Evolutionary conservation across 2,113 vertebrate genomes (phyloP), one percentile per base, ranked within the genome.

Genomic region (Motacilla tschutschensis): DNA sequence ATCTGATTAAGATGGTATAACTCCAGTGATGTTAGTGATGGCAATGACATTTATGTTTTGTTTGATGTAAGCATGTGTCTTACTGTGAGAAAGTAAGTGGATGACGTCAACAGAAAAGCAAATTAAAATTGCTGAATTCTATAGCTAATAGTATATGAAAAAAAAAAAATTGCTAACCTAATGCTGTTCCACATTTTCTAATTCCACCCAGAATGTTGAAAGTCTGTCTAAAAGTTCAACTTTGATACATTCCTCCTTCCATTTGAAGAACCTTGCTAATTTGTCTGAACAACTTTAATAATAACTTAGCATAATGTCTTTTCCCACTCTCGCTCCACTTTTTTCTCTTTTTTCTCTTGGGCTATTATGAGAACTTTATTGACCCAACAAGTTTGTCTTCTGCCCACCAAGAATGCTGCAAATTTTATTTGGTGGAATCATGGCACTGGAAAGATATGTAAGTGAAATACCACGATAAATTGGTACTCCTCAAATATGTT

Each of bases 401-500:
- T 91, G 59, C 91, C 82, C 2, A 50, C 54, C 53, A 50, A 58
- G 85, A 93, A 31, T 83, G 47, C 62, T 86, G 40, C 55, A 93
- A 86, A 95, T 87, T 74, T 53, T 62, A 92, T 96, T 95, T 90
- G 71, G 48, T 83, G 48, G 78, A 92, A 93, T 84, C 87, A 89
- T 55, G 33, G 29, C 71, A 83, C 46, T 89, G 67, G 53, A 84
- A 87, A 90, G 58, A 88, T 77, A 54, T 72, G 0, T 72, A 92
- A 93, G 51, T 84, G 81, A 97, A 96, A 94, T 67, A 93, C 55
- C 64, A 90, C 47, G 55, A 91, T 71, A 93, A 85, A 91, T 79
- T 88, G 43, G 18, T 85, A 31, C 72, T 92, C 90, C 55, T 22
- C 46, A 89, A 54, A 89, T 91, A 83, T 59, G 33, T 81, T 89